Evolutionary conservation across 1,140 invertebrate species (phyloP).

Genomic region (Philotrypesis tridentata): DNA sequence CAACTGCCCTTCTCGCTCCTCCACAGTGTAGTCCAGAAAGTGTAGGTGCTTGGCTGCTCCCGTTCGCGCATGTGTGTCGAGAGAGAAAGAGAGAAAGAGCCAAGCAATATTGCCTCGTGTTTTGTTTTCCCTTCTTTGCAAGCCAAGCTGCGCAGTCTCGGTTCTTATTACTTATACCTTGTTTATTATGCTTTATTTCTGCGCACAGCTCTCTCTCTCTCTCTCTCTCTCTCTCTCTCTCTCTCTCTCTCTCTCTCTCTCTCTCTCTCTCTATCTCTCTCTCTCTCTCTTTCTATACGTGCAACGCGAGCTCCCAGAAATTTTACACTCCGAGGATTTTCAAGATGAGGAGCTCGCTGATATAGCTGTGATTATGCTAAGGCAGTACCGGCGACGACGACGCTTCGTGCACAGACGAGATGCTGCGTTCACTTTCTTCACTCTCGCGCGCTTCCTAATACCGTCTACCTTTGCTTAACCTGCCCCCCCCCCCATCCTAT

Average conservation of each 20-base stretch:
- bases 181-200: background rate
- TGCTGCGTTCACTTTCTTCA: background rate
- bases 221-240: too few species aligned
- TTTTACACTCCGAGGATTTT: background rate
- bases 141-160: background rate
- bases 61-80: too few species aligned
- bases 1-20: constrained; percentile 4
- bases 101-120: background rate
- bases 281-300: background rate
- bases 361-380: background rate
- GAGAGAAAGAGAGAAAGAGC: too few species aligned
- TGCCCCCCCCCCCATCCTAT: too few species aligned
- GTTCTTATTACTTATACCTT: too few species aligned
- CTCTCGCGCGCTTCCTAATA: background rate
- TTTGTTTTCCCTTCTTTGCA: constrained; percentile 17
- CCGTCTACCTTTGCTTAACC: too few species aligned
- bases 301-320: background rate
- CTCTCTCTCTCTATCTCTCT: background rate
- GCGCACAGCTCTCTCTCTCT: too few species aligned
- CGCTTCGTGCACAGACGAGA: background rate
- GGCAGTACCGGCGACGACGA: too few species aligned
- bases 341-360: background rate
- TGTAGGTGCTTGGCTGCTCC: too few species aligned
- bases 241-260: background rate
- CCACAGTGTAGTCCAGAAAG: background rate